phyloP scores from a whole-genome alignment of 1,140 invertebrate genomes.

The Eciton burchellii region DNA sequence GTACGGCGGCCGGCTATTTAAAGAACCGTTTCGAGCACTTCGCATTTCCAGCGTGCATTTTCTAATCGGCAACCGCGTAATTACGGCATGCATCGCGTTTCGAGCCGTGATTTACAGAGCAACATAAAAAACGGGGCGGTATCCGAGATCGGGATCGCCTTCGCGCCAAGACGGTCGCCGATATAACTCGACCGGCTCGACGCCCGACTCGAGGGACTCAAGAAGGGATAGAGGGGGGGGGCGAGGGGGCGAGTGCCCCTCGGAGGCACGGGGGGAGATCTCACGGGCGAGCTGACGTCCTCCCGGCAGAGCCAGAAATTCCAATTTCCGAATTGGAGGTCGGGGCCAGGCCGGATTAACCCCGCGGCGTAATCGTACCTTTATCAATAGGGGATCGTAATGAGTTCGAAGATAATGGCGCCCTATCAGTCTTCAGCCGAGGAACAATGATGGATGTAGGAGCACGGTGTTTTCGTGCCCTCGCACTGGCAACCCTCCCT shows the following conservation, averaged over 20 bases:
- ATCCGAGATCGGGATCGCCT: slow-evolving; percentile 56
- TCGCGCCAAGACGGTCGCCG: slow-evolving; percentile 41
- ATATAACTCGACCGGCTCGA: slow-evolving; percentile 36
- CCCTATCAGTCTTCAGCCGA: slow-evolving; percentile 82
- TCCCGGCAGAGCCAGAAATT: slow-evolving; percentile 80
- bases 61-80: slow-evolving; percentile 54
- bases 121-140: slow-evolving; percentile 42
- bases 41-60: slow-evolving; percentile 57
- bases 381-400: slow-evolving; percentile 86
- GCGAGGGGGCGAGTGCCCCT: too few species aligned
- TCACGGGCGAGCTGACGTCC: slow-evolving; percentile 79
- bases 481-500: slow-evolving; percentile 63
- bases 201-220: slow-evolving; percentile 40
- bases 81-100: slow-evolving; percentile 54
- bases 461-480: slow-evolving; percentile 80
- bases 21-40: slow-evolving; percentile 50
- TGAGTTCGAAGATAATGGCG: slow-evolving; percentile 84
- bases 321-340: slow-evolving; percentile 82
- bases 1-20: slow-evolving; percentile 38
- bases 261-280: slow-evolving; percentile 71
- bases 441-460: slow-evolving; percentile 85
- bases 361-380: slow-evolving; percentile 81
- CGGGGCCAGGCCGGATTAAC: slow-evolving; percentile 70
- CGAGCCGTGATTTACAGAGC: slow-evolving; percentile 31
- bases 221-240: too few species aligned